phyloP scores from a whole-genome alignment of 2,888 invertebrate species.

The Cheilosia soror region DNA sequence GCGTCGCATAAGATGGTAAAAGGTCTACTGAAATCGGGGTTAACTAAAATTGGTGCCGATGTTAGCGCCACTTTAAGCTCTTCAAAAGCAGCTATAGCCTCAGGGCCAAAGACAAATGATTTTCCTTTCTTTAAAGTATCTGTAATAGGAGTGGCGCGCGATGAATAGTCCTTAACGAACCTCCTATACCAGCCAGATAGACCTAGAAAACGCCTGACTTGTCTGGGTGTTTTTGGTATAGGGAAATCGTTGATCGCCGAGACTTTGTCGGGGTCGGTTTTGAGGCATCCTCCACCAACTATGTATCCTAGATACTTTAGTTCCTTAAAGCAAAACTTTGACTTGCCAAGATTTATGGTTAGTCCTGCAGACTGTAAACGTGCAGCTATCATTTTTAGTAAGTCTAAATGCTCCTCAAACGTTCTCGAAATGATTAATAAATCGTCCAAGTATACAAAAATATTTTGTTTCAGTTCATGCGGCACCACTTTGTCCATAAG shows the following conservation, averaged over 20 bases:
- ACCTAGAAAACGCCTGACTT: constrained; percentile 26
- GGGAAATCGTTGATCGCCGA: no score
- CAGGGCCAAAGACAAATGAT: constrained; percentile 10
- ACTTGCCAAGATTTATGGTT: constrained; percentile 18
- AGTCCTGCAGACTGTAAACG: neutral
- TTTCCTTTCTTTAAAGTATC: neutral
- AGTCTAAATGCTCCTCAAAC: no score
- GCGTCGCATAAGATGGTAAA: neutral
- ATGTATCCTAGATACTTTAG: constrained; percentile 29
- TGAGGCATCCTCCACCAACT: constrained; percentile 1
- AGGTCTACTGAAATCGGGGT: constrained; percentile 1
- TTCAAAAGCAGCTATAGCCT: constrained; percentile 1
- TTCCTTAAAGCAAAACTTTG: neutral
- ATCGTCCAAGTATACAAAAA: no score
- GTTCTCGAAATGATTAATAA: no score
- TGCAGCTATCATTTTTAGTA: constrained; percentile 10
- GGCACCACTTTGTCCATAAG: neutral
- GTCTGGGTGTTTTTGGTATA: neutral
- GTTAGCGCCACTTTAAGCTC: neutral
- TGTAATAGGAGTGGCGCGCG: constrained; percentile 1
- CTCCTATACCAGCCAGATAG: constrained; percentile 36
- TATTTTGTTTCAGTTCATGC: constrained; percentile 8
- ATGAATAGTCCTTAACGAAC: neutral
- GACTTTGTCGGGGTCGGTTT: neutral
- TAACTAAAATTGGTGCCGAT: neutral